phyloP scores from a whole-genome alignment of 2,113 vertebrate genomes.

The Sinosuthora webbiana region DNA sequence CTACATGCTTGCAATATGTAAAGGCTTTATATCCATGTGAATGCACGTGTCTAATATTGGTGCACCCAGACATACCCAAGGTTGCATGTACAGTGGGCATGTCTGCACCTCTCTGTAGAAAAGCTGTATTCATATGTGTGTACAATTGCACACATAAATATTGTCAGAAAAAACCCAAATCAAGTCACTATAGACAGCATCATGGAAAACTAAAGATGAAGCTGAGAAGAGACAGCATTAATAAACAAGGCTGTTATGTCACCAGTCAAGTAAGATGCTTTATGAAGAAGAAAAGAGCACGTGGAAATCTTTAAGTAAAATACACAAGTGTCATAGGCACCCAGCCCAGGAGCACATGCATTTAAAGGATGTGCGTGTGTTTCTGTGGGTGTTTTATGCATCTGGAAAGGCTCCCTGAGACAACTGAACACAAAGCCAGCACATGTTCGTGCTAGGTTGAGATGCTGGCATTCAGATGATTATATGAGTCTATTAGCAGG shows the following conservation, averaged over 20 bases:
- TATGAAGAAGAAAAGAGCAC: background rate
- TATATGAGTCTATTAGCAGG: conserved; percentile 37
- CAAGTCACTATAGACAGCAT: background rate
- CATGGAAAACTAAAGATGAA: background rate
- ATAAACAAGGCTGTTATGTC: background rate
- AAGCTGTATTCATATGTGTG: background rate
- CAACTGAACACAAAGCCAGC: background rate
- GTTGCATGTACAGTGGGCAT: background rate
- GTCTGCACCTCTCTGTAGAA: background rate
- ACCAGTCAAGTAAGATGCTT: background rate
- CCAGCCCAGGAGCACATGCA: accelerated
- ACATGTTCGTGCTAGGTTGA: background rate
- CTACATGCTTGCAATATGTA: accelerated
- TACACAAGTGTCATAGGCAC: accelerated
- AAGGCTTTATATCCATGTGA: background rate
- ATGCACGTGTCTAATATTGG: background rate
- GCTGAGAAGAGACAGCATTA: background rate
- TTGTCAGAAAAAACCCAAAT: background rate
- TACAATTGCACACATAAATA: background rate
- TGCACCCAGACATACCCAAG: background rate
- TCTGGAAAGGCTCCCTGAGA: background rate
- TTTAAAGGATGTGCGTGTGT: background rate
- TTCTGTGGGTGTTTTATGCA: background rate
- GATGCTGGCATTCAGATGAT: conserved; percentile 16
- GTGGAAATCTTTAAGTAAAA: background rate